Base-by-base conservation (phyloP, 2,888 invertebrate species). In the Teleiodes luculella region DNA sequence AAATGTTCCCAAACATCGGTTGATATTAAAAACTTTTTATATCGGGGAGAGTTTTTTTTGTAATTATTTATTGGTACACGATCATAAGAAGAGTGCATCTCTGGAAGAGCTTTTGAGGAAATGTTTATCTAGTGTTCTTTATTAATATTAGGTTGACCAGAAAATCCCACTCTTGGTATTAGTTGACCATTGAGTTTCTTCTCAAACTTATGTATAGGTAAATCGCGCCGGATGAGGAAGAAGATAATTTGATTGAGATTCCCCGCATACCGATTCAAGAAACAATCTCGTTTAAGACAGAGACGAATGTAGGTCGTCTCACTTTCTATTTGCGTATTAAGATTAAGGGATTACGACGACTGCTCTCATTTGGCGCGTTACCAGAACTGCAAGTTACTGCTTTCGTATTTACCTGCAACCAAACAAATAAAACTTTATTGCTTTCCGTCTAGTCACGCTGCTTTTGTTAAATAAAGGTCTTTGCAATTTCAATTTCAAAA, bases 331-430 rank as follows among this genome's bases (percentile, higher is more conserved):
- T 43, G 24, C 31, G 46, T 46, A 8, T 14, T 14, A 13, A 30
- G 46, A 31, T 28, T 30, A 45, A 45, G 8, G 37, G 37, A 30
- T 30, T 33, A 35, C 20, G 39, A 16, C 31, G 33, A 28, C n/a
- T 14, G 13, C 13, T 31, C 16, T 16, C 48, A n/a, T 6, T 48
- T 48, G 48, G 48, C 48, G 7, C 36, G 6, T 5, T 18, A 48
- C 48, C 48, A 48, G 58, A 53, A 45, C 47, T 41, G 57, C 57
- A 56, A 60, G 58, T 57, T 48, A 56, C 58, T 53, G 46, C 41
- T 50, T 53, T 51, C 36, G 61, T 57, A 58, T 64, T 48, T 64
- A 62, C 64, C 64, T 62, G 64, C 50, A 61, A 60, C 61, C 59
- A 62, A 56, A 62, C 57, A 60, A 60, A 59, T 48, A 55, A 35